These are phyloP conservation scores for Branchellion lobata DNA, from an alignment of 2,888 invertebrate species.

Conservation along the genomic window DNA sequence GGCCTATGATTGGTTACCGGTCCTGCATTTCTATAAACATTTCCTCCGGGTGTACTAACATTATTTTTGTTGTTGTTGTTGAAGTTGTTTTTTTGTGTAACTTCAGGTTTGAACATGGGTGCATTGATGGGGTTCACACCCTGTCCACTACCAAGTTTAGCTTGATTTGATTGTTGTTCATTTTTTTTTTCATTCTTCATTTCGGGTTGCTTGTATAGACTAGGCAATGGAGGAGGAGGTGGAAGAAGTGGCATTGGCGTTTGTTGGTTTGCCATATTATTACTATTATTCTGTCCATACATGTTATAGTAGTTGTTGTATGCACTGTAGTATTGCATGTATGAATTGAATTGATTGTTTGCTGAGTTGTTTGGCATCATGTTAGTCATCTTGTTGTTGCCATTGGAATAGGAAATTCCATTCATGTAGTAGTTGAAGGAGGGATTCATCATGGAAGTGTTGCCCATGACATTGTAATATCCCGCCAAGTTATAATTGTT, in stretches of 20 bases:
- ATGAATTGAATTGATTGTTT: slow-evolving; percentile 17
- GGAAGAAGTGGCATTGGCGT: slow-evolving; percentile 27
- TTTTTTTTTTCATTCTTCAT: not conserved
- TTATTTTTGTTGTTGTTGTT: not conserved
- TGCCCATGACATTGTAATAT: not conserved
- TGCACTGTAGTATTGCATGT: slow-evolving; percentile 11
- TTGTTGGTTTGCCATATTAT: slow-evolving; percentile 24
- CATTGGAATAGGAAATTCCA: not conserved
- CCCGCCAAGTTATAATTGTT: not conserved
- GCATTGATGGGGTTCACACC: too few species aligned
- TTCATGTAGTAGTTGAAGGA: not conserved
- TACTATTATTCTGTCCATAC: slow-evolving; percentile 36
- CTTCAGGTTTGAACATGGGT: too few species aligned
- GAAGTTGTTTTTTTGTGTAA: too few species aligned
- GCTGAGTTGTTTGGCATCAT: not conserved
- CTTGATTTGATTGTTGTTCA: not conserved
- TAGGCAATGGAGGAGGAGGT: slow-evolving; percentile 43
- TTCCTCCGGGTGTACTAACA: not conserved
- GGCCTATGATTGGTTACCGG: slow-evolving; percentile 12
- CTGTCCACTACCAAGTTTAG: not conserved
- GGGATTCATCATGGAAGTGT: not conserved
- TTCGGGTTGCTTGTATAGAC: not conserved
- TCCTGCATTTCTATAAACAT: not conserved
- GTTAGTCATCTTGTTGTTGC: not conserved
- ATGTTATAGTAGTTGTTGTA: slow-evolving; percentile 38